phyloP scores from a whole-genome alignment of 2,113 vertebrate genomes.

The Agapornis roseicollis region DNA sequence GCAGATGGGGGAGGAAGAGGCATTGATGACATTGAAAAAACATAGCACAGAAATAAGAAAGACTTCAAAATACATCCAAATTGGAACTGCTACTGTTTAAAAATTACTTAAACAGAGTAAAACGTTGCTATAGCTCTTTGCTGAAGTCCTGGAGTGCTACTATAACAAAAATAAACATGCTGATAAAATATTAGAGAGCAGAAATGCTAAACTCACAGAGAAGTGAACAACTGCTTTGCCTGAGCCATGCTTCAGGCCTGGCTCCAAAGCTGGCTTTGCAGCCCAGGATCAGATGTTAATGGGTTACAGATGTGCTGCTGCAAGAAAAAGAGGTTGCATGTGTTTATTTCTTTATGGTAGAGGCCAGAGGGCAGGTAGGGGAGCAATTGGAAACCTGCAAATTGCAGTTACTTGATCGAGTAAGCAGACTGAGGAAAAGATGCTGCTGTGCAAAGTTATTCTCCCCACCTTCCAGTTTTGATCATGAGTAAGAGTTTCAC shows the following conservation, averaged over 20 bases:
- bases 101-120: not conserved
- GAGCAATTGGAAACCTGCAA: not conserved
- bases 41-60: not conserved
- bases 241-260: not conserved
- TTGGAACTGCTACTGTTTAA: not conserved
- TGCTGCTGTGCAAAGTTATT: not conserved
- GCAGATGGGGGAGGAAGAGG: not conserved
- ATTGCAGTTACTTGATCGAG: not conserved
- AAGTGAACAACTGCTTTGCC: not conserved
- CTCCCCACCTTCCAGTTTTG: not conserved
- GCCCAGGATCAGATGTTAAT: not conserved
- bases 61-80: not conserved
- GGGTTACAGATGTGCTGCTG: conserved; percentile 18
- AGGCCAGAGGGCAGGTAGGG: not conserved
- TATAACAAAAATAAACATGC: not conserved
- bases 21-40: not conserved
- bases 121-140: not conserved
- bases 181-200: not conserved
- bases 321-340: not conserved
- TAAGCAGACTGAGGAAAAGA: not conserved
- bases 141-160: not conserved
- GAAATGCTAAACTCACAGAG: not conserved
- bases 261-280: not conserved
- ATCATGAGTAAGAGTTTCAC: conserved; percentile 8
- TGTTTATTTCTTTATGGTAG: conserved; percentile 16